phyloP scores from a whole-genome alignment of 2,888 invertebrate species.

The Argyra leucocephala region DNA sequence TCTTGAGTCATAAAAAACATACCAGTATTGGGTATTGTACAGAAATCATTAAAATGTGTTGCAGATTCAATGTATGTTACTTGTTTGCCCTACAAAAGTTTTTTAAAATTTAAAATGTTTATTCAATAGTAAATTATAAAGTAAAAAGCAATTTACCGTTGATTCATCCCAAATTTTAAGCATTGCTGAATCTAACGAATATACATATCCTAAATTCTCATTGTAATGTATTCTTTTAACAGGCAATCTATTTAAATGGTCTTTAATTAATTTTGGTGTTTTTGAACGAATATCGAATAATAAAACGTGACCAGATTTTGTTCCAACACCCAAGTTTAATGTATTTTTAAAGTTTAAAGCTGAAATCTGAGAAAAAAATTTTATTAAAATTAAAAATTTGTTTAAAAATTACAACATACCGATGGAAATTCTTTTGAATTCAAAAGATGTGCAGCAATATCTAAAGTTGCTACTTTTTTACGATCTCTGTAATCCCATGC shows the following conservation, averaged over 20 bases:
- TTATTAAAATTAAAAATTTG: neutral
- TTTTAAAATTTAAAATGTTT: neutral
- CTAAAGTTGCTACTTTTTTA: conserved; percentile 66
- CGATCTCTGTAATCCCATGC: conserved; percentile 91
- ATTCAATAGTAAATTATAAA: conserved; percentile 12
- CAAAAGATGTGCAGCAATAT: conserved; percentile 64
- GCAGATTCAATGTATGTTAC: conserved; percentile 87
- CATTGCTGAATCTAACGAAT: conserved; percentile 80
- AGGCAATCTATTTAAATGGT: conserved; percentile 88
- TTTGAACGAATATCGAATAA: conserved; percentile 89
- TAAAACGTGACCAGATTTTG: conserved; percentile 84
- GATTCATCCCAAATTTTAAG: conserved; percentile 87
- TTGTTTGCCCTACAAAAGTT: conserved; percentile 67
- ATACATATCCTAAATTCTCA: conserved; percentile 64
- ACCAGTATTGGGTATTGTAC: conserved; percentile 80
- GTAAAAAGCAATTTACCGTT: conserved; percentile 49
- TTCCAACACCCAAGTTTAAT: conserved; percentile 79
- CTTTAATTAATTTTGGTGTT: conserved; percentile 80
- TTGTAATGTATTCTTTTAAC: conserved; percentile 85
- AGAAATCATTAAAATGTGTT: conserved; percentile 80
- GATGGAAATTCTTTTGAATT: conserved; percentile 46
- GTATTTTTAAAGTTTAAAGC: conserved; percentile 67
- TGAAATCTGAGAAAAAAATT: conserved; percentile 48
- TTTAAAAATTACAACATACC: conserved; percentile 19
- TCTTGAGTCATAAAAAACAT: conserved; percentile 93